Percentiles rank a stretch among this genome's conserved stretches.
These are phyloP conservation scores for Dryococelus australis DNA, from an alignment of 2,888 invertebrate genomes.

Conservation along the genomic window DNA sequence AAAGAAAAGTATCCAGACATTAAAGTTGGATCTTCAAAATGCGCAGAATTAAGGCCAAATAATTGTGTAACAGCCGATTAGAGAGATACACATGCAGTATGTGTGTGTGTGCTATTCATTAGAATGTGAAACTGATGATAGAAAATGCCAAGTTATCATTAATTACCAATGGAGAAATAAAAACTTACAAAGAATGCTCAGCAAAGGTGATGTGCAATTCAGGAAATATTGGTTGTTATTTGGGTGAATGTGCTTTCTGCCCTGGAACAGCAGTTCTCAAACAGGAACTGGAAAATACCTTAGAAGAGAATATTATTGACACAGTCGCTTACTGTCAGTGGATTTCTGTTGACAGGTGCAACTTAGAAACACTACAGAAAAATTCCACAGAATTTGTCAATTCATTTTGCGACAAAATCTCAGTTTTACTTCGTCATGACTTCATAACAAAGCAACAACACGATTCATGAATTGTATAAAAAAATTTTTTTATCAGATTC, in stretches of 20 bases:
- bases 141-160: not conserved
- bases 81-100: not conserved
- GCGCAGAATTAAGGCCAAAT: not conserved
- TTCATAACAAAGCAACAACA: not conserved
- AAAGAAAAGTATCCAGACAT: not conserved
- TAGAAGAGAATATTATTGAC: not conserved
- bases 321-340: not conserved
- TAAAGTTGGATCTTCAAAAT: slow-evolving; percentile 13
- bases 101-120: slow-evolving; percentile 17
- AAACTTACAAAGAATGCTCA: not conserved
- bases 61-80: not conserved
- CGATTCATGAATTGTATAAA: not conserved
- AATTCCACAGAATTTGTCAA: not conserved
- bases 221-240: slow-evolving; percentile 19
- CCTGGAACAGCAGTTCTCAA: not conserved
- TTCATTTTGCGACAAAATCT: not conserved
- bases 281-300: slow-evolving; percentile 2
- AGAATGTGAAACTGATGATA: not conserved
- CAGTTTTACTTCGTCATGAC: not conserved
- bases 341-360: slow-evolving; percentile 9
- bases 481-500: not conserved
- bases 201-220: not conserved
- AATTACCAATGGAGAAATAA: not conserved
- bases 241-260: not conserved
- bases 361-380: not conserved